Base-by-base conservation (phyloP, 35 echinoderm and acorn worm genomes). In the Holothuria glaberrima region DNA sequence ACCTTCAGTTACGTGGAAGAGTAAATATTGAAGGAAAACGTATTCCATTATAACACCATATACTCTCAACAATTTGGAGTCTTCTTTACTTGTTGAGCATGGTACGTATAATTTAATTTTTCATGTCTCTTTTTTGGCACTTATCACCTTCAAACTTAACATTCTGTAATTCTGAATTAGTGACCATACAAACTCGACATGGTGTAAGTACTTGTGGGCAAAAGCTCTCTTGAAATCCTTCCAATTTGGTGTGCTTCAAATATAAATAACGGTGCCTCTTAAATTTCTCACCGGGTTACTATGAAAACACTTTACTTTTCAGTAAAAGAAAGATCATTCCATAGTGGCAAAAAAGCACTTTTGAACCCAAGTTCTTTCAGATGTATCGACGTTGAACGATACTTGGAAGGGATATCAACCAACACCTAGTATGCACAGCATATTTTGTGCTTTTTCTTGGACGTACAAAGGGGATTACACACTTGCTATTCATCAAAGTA, bases 331-430 rank as follows among this genome's bases (percentile, higher is more conserved):
- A 81, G 44, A 45, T 81, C 76, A 44, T 16, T 81, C 76, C 76
- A 81, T 19, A 81, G 76, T 44, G 76, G 76, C 10, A 26, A 17
- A 12, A 81, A 48, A 21, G 35, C 33, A 26, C 22, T 81, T 21
- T 81, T 81, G 33, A 24, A 81, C n/a, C 76, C 76, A 50, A 81
- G 50, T 48, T 81, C 52, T 81, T 45, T 81, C 35, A 81, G 21
- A 81, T 81, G 19, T 9, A 81, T 41, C 13, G 76, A 81, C 44
- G 48, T 81, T 3, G 71, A 75, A 75, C 71, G 71, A 30, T 75
- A 75, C 71, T 75, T 75, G 71, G 3, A 75, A 75, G 71, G 61
- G 26, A 75, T 75, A 7, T 75, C 71, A 33, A 25, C 71, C 35
- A 75, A 30, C 3, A 20, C 71, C 71, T 25, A 75, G 20, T 75